Percentiles rank a stretch among this genome's conserved stretches.
These are phyloP conservation scores for Cheirogaleus medius DNA, from an alignment of 2,113 vertebrate genomes.

Conservation along the genomic window DNA sequence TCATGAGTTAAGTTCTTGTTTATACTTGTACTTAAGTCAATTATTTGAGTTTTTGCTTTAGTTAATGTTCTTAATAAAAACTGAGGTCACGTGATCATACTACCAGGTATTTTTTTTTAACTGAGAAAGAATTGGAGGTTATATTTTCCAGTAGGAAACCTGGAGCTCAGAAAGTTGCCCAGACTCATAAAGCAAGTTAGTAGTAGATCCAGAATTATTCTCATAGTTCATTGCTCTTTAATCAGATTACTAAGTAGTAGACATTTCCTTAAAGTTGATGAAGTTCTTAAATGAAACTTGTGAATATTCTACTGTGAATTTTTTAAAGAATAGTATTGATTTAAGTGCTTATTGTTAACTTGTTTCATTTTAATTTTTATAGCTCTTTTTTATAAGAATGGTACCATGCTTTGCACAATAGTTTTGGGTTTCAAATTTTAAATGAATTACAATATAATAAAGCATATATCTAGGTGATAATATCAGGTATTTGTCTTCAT, in stretches of 20 bases:
- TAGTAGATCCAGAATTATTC: not conserved
- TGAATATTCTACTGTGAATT: not conserved
- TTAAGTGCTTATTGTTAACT: not conserved
- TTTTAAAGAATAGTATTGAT: not conserved
- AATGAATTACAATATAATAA: not conserved
- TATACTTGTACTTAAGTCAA: not conserved
- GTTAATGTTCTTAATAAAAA: constrained; percentile 13
- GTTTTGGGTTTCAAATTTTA: constrained; percentile 23
- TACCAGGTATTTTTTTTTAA: not conserved
- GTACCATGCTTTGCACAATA: not conserved
- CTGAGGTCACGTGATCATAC: not conserved
- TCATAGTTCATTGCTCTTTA: not conserved
- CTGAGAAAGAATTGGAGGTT: not conserved
- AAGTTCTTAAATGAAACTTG: constrained; percentile 13
- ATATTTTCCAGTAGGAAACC: not conserved
- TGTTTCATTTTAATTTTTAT: not conserved
- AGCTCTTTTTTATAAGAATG: not conserved
- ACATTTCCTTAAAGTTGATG: not conserved
- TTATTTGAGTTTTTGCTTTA: constrained; percentile 13
- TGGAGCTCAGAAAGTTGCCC: not conserved
- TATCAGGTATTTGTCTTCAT: constrained; percentile 2
- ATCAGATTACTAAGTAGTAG: not conserved
- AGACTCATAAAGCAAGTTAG: not conserved
- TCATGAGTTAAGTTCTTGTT: not conserved
- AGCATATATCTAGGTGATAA: not conserved